Evolutionary conservation across 2,888 invertebrate genomes (phyloP).

Genomic region (Lucinisca nassula): DNA sequence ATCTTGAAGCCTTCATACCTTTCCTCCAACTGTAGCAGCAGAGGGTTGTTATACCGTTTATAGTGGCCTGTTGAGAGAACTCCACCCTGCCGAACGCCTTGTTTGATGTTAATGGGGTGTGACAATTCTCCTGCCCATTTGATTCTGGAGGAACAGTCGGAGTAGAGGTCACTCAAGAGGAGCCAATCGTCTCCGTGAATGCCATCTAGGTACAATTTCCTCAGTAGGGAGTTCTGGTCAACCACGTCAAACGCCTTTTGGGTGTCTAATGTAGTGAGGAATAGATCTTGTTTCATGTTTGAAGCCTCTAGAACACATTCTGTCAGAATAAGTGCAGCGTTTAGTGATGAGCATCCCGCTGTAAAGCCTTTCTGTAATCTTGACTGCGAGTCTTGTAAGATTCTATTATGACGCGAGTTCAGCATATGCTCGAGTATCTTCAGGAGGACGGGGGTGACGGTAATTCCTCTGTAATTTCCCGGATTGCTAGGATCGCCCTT

Average conservation of each 20-base stretch:
- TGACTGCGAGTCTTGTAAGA: background rate
- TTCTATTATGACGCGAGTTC: background rate
- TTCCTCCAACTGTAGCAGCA: slow-evolving; percentile 15
- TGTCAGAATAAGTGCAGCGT: background rate
- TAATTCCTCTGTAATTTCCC: slow-evolving; percentile 25
- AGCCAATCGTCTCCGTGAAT: background rate
- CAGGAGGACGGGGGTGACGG: background rate
- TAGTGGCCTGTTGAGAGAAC: slow-evolving; percentile 10
- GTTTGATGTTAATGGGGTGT: background rate
- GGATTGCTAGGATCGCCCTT: slow-evolving; percentile 7
- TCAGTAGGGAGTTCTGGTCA: background rate
- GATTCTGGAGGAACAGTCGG: background rate
- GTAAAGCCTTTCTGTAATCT: slow-evolving; percentile 20
- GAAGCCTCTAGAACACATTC: slow-evolving; percentile 18
- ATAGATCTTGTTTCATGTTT: background rate
- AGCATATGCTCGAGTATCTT: too few species aligned
- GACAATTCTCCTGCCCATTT: slow-evolving; percentile 10
- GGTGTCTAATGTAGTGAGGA: slow-evolving; percentile 14
- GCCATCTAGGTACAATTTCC: slow-evolving; percentile 4
- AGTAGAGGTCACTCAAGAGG: too few species aligned
- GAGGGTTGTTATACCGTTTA: slow-evolving; percentile 5
- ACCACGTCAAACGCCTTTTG: slow-evolving; percentile 20
- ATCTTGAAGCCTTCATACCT: background rate
- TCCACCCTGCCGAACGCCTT: background rate
- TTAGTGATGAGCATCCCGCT: slow-evolving; percentile 13